Conservation (phyloP, 2,797 vertebrate genomes). For the Halcyon smyrnensis region DNA sequence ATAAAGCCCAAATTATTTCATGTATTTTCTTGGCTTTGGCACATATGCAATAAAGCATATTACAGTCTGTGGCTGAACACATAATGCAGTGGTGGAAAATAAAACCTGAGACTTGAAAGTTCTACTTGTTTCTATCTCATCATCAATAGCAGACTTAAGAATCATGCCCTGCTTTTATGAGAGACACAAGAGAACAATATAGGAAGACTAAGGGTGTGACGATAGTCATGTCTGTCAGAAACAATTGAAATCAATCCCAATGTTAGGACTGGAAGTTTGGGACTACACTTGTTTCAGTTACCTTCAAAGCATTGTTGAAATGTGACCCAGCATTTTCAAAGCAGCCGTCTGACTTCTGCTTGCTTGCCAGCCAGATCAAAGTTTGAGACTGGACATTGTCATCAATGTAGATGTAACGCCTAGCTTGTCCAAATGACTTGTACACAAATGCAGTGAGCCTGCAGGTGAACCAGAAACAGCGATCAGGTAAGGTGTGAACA, state of each 20-base stretch:
- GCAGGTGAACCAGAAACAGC: neutral
- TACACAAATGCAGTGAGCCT: conserved; percentile 89
- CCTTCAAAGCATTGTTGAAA: conserved; percentile 86
- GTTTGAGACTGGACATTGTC: conserved; percentile 72
- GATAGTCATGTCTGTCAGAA: neutral
- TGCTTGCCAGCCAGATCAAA: conserved; percentile 78
- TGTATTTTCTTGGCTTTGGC: neutral
- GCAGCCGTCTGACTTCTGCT: conserved; percentile 81
- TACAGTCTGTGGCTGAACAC: neutral
- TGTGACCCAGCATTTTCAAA: conserved; percentile 83
- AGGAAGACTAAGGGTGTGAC: neutral
- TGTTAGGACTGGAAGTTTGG: neutral
- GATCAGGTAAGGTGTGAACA: neutral
- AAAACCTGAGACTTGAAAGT: neutral
- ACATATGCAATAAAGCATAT: neutral
- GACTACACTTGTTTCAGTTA: neutral
- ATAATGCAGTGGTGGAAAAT: neutral
- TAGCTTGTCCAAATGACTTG: conserved; percentile 83
- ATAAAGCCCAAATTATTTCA: neutral
- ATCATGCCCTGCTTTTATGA: neutral
- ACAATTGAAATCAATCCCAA: neutral
- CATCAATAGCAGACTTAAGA: neutral
- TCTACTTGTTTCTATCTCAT: neutral
- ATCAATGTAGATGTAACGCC: conserved; percentile 81
- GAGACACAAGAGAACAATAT: neutral